Conservation (phyloP, 2,888 invertebrate species). For the Limenitis camilla region DNA sequence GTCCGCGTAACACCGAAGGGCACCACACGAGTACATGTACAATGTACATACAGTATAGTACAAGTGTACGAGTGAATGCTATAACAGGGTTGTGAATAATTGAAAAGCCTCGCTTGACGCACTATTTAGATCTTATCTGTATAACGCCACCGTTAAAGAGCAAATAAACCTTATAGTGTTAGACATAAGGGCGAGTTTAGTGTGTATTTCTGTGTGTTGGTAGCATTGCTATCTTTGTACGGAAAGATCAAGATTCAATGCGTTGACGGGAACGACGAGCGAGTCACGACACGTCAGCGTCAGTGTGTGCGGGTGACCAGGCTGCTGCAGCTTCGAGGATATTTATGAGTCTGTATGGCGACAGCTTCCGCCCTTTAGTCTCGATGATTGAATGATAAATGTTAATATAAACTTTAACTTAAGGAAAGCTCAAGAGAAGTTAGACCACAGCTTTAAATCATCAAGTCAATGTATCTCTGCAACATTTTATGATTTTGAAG, state of each 20-base stretch:
- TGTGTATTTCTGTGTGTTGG: not conserved
- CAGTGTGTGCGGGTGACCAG: conserved; percentile 33
- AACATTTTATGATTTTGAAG: too few species aligned
- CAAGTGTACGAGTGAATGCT: conserved; percentile 26
- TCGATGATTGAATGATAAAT: conserved; percentile 7
- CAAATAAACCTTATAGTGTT: not conserved
- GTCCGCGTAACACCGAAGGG: too few species aligned
- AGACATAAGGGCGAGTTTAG: conserved; percentile 14
- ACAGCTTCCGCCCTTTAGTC: conserved; percentile 19
- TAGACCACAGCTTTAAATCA: too few species aligned
- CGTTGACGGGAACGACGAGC: conserved; percentile 48
- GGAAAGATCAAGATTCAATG: conserved; percentile 54
- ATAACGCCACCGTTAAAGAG: not conserved
- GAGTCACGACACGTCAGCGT: conserved; percentile 56
- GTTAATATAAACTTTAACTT: not conserved
- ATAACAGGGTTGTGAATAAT: conserved; percentile 55
- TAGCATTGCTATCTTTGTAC: conserved; percentile 30
- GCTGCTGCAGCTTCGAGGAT: conserved; percentile 15
- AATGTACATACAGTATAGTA: conserved; percentile 13
- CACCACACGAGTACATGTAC: not conserved
- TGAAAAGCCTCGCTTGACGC: conserved; percentile 47
- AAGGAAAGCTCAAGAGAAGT: too few species aligned
- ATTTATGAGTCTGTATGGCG: conserved; percentile 18
- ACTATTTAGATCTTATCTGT: conserved; percentile 42
- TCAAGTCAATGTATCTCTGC: too few species aligned